Evolutionary conservation across 2,797 vertebrate genomes (phyloP).

Genomic region (Tachyglossus aculeatus): DNA sequence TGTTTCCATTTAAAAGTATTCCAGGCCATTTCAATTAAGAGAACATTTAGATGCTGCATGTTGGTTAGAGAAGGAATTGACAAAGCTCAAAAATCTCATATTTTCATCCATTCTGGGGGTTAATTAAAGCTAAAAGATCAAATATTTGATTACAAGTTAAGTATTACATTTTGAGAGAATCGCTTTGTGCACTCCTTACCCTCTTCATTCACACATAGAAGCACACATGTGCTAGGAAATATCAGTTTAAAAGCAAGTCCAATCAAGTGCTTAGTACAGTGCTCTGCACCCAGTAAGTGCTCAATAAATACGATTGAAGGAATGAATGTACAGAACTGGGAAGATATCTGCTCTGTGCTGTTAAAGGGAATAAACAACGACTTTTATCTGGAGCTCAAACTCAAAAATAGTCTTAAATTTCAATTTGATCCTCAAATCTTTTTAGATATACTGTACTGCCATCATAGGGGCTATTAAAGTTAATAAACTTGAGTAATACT

Average conservation of each 20-base stretch:
- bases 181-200: not conserved
- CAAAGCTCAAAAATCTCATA: not conserved
- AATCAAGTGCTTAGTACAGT: too few species aligned
- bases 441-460: too few species aligned
- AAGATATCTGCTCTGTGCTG: constrained; percentile 35
- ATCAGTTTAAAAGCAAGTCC: constrained; percentile 30
- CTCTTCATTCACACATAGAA: not conserved
- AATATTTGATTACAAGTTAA: constrained; percentile 1
- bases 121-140: not conserved
- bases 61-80: not conserved
- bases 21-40: constrained; percentile 40
- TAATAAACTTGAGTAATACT: too few species aligned
- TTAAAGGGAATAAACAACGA: constrained; percentile 18
- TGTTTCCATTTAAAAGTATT: constrained; percentile 35
- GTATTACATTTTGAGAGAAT: constrained; percentile 7
- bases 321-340: constrained; percentile 13
- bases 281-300: too few species aligned
- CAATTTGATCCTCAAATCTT: too few species aligned
- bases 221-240: constrained; percentile 8
- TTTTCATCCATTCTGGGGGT: not conserved
- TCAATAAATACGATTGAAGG: too few species aligned
- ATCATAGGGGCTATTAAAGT: too few species aligned
- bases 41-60: not conserved
- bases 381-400: too few species aligned
- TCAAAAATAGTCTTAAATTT: too few species aligned